Evolutionary conservation across 2,113 vertebrate genomes (phyloP), one percentile per base, ranked within the genome.

Genomic region (Nesoenas mayeri): DNA sequence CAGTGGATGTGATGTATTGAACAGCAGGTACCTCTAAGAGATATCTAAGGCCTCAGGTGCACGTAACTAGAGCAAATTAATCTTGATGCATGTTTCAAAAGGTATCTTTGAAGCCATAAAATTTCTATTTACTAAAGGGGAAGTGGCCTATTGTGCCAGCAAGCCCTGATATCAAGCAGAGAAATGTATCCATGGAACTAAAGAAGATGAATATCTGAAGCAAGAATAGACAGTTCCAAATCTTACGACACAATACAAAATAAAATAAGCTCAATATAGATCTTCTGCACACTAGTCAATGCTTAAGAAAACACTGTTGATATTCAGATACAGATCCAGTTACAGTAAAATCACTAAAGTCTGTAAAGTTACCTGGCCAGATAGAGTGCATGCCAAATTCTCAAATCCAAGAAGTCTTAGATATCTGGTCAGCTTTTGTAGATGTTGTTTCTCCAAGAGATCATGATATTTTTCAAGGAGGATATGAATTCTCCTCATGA

Each of bases 401-500:
- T 97, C 79, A 96, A 98, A 98, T 78, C 98, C 97, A 93, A 98
- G 95, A 62, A 93, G 83, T 10, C 26, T 88, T 57, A 98, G 97
- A 58, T 83, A 97, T 74, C 18, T 91, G 53, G 80, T 91, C 88
- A 98, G 93, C 47, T 95, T 51, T 16, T 93, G 60, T 48, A 38
- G 38, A 73, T 98, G 97, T 48, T 51, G 9, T 56, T 97, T 92
- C 74, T 97, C 81, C 62, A 98, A 67, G 54, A 97, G 50, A 69
- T 97, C 97, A 48, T 95, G 54, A 36, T 98, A 95, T 72, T 97
- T 98, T 54, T 95, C 97, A 89, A 98, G 77, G 32, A 98, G 87
- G 50, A 91, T 97, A 28, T 98, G 97, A 84, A 98, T 97, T 78
- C 96, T 97, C 94, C 94, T 98, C 97, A 98, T 98, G 70, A 98